phyloP scores from a whole-genome alignment of 2,113 vertebrate species.

The Podiceps cristatus region DNA sequence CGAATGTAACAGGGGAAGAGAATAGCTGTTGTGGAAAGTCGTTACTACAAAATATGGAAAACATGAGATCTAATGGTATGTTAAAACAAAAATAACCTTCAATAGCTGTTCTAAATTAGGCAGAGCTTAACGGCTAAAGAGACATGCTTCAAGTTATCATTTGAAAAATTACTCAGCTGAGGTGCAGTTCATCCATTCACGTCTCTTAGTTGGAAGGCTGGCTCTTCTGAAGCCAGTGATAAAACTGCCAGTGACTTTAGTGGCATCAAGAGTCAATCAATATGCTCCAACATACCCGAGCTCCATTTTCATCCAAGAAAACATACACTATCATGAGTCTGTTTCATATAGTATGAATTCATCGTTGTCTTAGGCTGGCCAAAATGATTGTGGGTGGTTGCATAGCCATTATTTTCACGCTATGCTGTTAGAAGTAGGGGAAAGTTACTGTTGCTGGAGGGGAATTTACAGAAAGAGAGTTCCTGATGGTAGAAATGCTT shows the following conservation, averaged over 20 bases:
- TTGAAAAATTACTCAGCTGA: neutral
- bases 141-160: neutral
- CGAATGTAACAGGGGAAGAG: neutral
- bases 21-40: neutral
- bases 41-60: constrained; percentile 1
- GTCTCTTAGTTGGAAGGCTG: neutral
- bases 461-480: neutral
- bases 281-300: neutral
- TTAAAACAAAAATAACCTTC: constrained; percentile 16
- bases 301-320: neutral
- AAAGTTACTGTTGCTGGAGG: neutral
- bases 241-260: neutral
- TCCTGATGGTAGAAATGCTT: accelerated
- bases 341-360: neutral
- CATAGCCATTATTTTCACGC: neutral
- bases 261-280: neutral
- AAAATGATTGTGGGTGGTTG: neutral
- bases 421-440: neutral
- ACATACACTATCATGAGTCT: neutral
- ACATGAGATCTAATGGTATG: neutral
- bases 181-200: neutral
- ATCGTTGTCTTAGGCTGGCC: neutral
- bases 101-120: neutral
- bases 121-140: neutral
- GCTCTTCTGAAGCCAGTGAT: neutral